A percentile compares a stretch with the other conserved stretches of the same genome.
Evolutionary conservation across 2,113 vertebrate species (phyloP).

Genomic region (Perca flavescens): DNA sequence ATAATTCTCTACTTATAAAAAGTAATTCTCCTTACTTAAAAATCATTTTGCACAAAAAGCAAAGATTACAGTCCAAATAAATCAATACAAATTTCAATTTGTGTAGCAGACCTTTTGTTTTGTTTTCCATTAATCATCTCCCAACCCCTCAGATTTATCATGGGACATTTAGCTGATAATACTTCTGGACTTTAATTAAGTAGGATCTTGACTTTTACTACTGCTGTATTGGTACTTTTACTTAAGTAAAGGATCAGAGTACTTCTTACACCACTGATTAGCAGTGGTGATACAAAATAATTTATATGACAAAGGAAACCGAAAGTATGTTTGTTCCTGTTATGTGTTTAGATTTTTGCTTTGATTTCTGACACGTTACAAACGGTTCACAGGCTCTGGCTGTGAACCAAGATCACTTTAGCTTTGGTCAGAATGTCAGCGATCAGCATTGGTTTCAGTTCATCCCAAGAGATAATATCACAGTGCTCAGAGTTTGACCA

Average conservation of each 20-base stretch:
- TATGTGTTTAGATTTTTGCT: not conserved
- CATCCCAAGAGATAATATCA: constrained; percentile 40
- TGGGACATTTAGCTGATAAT: not conserved
- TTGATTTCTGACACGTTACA: constrained; percentile 15
- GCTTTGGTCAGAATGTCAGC: constrained; percentile 57
- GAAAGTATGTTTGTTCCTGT: not conserved
- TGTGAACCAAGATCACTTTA: constrained; percentile 25
- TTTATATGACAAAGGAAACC: not conserved
- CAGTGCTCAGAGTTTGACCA: constrained; percentile 45
- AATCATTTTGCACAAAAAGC: not conserved
- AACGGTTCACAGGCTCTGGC: constrained; percentile 6
- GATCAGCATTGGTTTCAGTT: constrained; percentile 7
- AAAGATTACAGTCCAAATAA: not conserved
- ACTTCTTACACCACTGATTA: not conserved
- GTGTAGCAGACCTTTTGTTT: too few species aligned
- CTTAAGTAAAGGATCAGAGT: not conserved
- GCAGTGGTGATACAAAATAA: not conserved
- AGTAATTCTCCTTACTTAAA: too few species aligned
- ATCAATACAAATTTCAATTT: not conserved
- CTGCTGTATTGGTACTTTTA: not conserved
- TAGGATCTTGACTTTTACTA: not conserved
- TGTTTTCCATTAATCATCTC: not conserved
- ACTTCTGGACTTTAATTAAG: not conserved
- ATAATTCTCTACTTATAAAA: too few species aligned
- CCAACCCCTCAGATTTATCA: not conserved